Percentiles rank a stretch among this genome's conserved stretches.
Evolutionary conservation across 2,797 vertebrate species (phyloP).

Genomic region (Corythornis leucogaster): DNA sequence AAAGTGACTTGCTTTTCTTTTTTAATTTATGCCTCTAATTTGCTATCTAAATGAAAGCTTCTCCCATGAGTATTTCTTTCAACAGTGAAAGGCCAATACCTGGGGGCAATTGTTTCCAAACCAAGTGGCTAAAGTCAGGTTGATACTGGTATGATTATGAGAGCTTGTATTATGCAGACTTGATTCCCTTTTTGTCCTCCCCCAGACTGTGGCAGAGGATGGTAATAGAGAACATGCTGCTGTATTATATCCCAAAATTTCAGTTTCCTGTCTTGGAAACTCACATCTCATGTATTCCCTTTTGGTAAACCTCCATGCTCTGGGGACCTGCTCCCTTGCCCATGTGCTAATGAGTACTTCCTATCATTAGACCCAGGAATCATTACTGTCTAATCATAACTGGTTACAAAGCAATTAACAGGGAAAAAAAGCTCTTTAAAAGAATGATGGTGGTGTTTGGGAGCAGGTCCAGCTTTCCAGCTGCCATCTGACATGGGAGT

Average conservation of each 20-base stretch:
- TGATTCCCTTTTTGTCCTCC: neutral
- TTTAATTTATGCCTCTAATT: neutral
- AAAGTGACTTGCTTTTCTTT: neutral
- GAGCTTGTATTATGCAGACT: neutral
- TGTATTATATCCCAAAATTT: neutral
- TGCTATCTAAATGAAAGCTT: constrained; percentile 14
- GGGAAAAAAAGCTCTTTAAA: neutral
- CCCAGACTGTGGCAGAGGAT: neutral
- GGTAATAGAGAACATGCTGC: neutral
- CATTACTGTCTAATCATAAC: constrained; percentile 30
- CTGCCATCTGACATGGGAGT: neutral
- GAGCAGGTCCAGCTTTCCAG: neutral
- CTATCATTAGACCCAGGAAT: constrained; percentile 14
- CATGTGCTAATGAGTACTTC: constrained; percentile 21
- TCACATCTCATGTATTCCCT: neutral
- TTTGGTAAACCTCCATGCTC: neutral
- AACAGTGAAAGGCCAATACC: neutral
- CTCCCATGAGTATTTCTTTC: neutral
- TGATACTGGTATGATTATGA: neutral
- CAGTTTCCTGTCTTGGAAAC: constrained; percentile 18
- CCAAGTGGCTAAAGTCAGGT: neutral
- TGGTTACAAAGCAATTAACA: constrained; percentile 5
- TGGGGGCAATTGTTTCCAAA: neutral
- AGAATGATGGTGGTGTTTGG: neutral
- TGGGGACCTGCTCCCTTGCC: constrained; percentile 26